Evolutionary conservation across 1,140 invertebrate species (phyloP), one percentile per base, ranked within the genome.

Genomic region (Drosophila kepulauana): DNA sequence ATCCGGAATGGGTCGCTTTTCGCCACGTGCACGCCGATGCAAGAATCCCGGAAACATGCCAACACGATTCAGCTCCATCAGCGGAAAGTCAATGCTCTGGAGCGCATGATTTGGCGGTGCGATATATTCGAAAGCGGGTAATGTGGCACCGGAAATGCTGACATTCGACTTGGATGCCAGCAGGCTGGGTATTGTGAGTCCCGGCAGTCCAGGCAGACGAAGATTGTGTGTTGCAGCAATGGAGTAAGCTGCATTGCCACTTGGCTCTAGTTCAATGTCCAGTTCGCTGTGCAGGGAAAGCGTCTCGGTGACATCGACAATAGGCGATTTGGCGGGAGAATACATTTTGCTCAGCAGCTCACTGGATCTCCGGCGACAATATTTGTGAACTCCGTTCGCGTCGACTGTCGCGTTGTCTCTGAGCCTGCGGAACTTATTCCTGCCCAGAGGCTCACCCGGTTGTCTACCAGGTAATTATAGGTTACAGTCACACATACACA

Each of bases 1-100:
- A 3, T 96, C 95, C 0, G 97, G 97, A 51, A 98, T 98, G 0
- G 97, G 96, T 79, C 96, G 95, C 91, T 98, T 98, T 91, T 97
- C 97, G 16, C 97, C 96, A 8, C 97, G 93, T 0, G 95, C 95
- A 62, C 96, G 94, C 72, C 94, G 74, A 58, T 91, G 91, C 62
- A 92, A 16, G 8, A 92, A 91, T 0, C 91, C 80, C 3, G 91
- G 82, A 81, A 92, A 91, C 75, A 92, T 88, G 15, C 88, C 73
- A 2, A 88, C 81, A 1, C 87, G 87, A 57, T 92, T 92, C 0
- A 92, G 56, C 56, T 92, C 91, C 75, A 91, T 91, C 3, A 92
- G 65, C 0, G 86, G 87, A 66, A 91, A 92, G 3, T 91, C 91
- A 10, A 81, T 41, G 6, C 45, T 51, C n/a, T 78, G 78, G 8